These are phyloP conservation scores for Lasioglossum malachurum DNA, from an alignment of 2,888 invertebrate genomes.

Conservation along the genomic window DNA sequence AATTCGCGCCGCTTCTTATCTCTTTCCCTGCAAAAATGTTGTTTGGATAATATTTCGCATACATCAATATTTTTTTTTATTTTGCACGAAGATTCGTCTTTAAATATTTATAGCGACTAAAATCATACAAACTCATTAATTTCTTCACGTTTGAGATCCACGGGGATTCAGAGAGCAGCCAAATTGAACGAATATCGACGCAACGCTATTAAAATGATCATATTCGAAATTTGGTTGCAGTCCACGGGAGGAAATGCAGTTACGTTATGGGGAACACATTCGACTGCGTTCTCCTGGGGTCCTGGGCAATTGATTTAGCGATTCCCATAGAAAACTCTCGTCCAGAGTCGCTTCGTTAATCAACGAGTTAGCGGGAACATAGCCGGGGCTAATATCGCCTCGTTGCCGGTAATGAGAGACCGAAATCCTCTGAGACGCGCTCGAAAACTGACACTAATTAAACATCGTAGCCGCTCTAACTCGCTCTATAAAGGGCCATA, in stretches of 20 bases:
- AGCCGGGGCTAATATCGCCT: conserved; percentile 40
- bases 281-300: neutral
- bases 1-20: neutral
- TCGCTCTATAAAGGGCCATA: conserved; percentile 55
- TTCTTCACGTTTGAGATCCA: neutral
- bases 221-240: neutral
- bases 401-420: conserved; percentile 31
- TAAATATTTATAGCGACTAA: neutral
- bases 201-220: neutral
- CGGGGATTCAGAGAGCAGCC: neutral
- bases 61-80: neutral
- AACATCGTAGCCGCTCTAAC: conserved; percentile 52
- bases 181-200: neutral
- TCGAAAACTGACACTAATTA: conserved; percentile 61
- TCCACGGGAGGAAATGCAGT: neutral
- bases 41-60: neutral
- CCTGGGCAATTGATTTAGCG: neutral
- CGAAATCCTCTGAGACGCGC: conserved; percentile 47
- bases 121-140: neutral
- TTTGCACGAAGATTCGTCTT: neutral
- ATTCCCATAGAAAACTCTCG: neutral
- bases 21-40: neutral
- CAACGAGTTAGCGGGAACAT: conserved; percentile 47
- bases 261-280: neutral
- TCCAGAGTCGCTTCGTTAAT: conserved; percentile 35